A percentile compares a stretch with the other conserved stretches of the same genome.
These are phyloP conservation scores for Sarcophilus harrisii DNA, from an alignment of 2,797 vertebrate genomes.

Conservation along the genomic window DNA sequence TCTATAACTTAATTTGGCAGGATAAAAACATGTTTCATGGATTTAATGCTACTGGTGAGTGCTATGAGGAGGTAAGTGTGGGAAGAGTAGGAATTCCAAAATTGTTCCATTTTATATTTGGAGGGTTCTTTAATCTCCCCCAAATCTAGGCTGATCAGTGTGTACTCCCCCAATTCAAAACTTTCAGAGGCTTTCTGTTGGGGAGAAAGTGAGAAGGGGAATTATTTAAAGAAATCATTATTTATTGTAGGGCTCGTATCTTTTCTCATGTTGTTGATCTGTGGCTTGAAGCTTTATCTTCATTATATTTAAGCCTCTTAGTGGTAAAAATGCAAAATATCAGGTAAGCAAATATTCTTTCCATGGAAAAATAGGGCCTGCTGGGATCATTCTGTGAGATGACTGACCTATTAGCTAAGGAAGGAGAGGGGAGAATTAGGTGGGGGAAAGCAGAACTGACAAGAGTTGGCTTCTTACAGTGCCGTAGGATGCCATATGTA, in stretches of 20 bases:
- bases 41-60: neutral
- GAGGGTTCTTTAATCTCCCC: neutral
- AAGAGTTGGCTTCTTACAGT: neutral
- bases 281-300: neutral
- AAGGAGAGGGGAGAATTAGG: neutral
- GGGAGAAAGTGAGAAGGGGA: neutral
- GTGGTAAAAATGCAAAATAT: slow-evolving; percentile 71
- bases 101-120: neutral
- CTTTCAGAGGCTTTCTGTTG: neutral
- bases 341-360: slow-evolving; percentile 73
- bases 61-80: neutral
- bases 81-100: neutral
- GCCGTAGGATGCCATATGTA: neutral
- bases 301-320: slow-evolving; percentile 46
- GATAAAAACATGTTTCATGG: neutral
- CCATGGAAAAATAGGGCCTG: slow-evolving; percentile 63
- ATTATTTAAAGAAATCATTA: neutral
- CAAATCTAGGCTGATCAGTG: neutral
- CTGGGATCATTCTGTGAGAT: neutral
- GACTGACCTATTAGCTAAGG: neutral
- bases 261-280: slow-evolving; percentile 11
- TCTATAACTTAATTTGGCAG: neutral
- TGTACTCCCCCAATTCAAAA: neutral
- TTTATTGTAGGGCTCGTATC: neutral
- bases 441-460: neutral